Evolutionary conservation across 2,113 vertebrate genomes (phyloP).

Genomic region (Sceloporus tristichus): DNA sequence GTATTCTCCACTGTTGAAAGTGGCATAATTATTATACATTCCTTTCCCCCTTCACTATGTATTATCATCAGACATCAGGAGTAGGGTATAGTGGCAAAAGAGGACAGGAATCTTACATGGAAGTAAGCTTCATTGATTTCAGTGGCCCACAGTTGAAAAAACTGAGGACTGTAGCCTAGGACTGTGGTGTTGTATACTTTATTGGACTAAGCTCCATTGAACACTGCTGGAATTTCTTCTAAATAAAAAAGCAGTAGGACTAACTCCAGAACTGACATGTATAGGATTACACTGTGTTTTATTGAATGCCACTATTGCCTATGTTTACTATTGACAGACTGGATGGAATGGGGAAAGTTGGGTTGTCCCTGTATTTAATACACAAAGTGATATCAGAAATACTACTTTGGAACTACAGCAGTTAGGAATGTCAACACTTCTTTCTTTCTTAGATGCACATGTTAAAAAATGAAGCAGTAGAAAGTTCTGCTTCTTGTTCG

Average conservation of each 20-base stretch:
- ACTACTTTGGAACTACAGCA: neutral
- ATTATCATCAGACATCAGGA: neutral
- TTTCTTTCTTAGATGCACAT: conserved; percentile 79
- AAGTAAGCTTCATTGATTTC: neutral
- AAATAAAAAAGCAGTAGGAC: neutral
- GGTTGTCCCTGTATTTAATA: neutral
- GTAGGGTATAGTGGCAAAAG: neutral
- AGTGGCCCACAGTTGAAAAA: neutral
- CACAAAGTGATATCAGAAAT: neutral
- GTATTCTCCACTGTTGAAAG: neutral
- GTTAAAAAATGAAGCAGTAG: conserved; percentile 70
- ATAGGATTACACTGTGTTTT: neutral
- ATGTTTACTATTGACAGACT: neutral
- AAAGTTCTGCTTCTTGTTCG: conserved; percentile 64
- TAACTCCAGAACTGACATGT: neutral
- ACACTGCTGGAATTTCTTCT: neutral
- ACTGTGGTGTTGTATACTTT: neutral
- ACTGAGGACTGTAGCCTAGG: neutral
- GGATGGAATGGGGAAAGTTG: too few species aligned
- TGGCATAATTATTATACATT: neutral
- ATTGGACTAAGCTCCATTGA: neutral
- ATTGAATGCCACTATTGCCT: too few species aligned
- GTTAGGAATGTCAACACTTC: neutral
- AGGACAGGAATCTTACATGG: neutral
- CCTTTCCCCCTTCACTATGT: neutral